Percentiles rank a stretch among this genome's conserved stretches.
phyloP scores from a whole-genome alignment of 2,113 vertebrate genomes.

The Protomyctophum bolini region DNA sequence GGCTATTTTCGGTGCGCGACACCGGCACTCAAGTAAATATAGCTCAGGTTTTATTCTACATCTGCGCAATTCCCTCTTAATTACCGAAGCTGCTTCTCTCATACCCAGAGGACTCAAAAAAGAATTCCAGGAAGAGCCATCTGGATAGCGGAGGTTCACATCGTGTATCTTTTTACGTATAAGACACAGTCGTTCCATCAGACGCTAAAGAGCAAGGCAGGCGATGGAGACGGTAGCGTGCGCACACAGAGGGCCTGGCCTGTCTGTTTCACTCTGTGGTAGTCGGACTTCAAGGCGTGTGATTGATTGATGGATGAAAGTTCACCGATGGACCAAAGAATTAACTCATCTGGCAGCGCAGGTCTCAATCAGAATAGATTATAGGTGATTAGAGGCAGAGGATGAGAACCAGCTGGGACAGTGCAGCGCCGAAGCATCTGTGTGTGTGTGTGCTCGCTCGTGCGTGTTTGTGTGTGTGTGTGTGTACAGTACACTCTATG shows the following conservation, averaged over 20 bases:
- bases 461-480: constrained; percentile 21
- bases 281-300: constrained; percentile 24
- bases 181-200: too few relatives aligned
- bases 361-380: constrained; percentile 52
- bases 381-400: constrained; percentile 46
- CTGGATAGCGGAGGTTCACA: constrained; percentile 26
- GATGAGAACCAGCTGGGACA: constrained; percentile 60
- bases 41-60: constrained; percentile 44
- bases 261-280: constrained; percentile 28
- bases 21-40: too few relatives aligned
- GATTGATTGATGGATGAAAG: constrained; percentile 38
- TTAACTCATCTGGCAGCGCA: constrained; percentile 54
- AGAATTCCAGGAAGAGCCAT: constrained; percentile 46
- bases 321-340: constrained; percentile 30
- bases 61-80: constrained; percentile 65
- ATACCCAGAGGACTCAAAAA: constrained; percentile 39
- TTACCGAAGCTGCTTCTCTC: constrained; percentile 62
- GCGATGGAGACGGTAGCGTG: background rate
- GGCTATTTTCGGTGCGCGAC: too few relatives aligned
- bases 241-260: constrained; percentile 6
- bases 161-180: background rate
- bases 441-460: constrained; percentile 4
- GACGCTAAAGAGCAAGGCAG: background rate
- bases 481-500: background rate
- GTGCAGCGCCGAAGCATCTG: constrained; percentile 7